Conservation (phyloP, 1,140 invertebrate genomes). For the Tetramorium alpestre region DNA sequence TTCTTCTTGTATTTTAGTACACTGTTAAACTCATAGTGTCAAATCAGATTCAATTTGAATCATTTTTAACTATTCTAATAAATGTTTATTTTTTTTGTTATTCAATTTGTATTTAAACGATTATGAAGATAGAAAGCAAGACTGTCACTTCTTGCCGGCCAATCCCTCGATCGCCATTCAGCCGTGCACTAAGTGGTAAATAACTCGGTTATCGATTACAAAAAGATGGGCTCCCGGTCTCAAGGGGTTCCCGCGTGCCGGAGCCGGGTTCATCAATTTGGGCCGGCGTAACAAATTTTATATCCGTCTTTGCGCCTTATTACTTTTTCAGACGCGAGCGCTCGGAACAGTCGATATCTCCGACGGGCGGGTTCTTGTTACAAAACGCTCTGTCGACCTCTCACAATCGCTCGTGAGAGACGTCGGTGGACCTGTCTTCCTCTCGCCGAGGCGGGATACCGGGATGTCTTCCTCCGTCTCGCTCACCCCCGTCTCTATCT, state of each 20-base stretch:
- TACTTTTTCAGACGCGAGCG: constrained; percentile 76
- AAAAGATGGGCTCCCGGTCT: constrained; percentile 3
- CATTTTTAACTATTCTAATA: too few relatives aligned
- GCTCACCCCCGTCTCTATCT: constrained; percentile 33
- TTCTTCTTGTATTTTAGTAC: too few relatives aligned
- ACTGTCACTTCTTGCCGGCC: background rate
- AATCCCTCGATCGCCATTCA: constrained; percentile 24
- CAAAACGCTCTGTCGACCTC: constrained; percentile 78
- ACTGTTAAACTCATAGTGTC: too few relatives aligned
- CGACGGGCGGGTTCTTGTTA: constrained; percentile 76
- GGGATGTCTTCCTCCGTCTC: constrained; percentile 26
- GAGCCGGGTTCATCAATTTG: constrained; percentile 59
- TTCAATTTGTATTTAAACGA: background rate
- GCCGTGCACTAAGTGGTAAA: constrained; percentile 31
- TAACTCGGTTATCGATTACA: constrained; percentile 55
- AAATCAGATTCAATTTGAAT: too few relatives aligned
- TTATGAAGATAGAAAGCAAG: background rate
- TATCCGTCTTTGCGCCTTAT: constrained; percentile 76
- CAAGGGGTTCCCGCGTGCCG: background rate
- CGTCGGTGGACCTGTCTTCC: constrained; percentile 64
- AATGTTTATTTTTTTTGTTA: background rate
- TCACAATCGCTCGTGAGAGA: constrained; percentile 74
- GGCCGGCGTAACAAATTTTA: constrained; percentile 63
- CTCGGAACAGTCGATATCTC: constrained; percentile 76
- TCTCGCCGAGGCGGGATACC: constrained; percentile 55